Conservation (phyloP, 2,888 invertebrate species). For the Rhopalosiphum nymphaeae region DNA sequence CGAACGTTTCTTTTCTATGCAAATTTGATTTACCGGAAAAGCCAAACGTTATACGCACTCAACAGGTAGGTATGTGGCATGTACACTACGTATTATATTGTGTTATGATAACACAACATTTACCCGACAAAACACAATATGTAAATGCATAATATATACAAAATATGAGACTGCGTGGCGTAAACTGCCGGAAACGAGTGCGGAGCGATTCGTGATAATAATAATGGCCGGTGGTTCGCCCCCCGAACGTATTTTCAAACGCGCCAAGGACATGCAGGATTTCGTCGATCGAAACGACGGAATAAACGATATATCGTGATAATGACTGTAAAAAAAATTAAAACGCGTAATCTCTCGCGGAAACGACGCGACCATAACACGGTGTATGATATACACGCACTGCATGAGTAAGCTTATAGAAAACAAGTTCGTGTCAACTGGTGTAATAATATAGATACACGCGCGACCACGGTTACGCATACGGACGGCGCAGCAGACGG, state of each 20-base stretch:
- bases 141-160: neutral
- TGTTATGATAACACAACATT: neutral
- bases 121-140: neutral
- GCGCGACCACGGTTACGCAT: neutral
- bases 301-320: conserved; percentile 7
- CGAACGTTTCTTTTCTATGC: neutral
- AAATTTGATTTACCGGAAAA: conserved; percentile 6
- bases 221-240: neutral
- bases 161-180: neutral
- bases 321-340: neutral
- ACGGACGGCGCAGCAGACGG: neutral
- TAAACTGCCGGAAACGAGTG: neutral
- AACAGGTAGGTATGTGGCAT: neutral
- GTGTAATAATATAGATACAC: neutral
- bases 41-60: neutral
- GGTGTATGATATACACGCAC: neutral
- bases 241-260: neutral
- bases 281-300: neutral
- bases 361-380: neutral
- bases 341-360: neutral
- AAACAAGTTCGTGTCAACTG: neutral
- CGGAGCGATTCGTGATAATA: neutral
- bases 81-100: no score
- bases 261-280: neutral
- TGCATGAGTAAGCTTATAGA: neutral